Base-by-base conservation (phyloP, 2,888 invertebrate genomes). In the Alloscopus bannaensis region DNA sequence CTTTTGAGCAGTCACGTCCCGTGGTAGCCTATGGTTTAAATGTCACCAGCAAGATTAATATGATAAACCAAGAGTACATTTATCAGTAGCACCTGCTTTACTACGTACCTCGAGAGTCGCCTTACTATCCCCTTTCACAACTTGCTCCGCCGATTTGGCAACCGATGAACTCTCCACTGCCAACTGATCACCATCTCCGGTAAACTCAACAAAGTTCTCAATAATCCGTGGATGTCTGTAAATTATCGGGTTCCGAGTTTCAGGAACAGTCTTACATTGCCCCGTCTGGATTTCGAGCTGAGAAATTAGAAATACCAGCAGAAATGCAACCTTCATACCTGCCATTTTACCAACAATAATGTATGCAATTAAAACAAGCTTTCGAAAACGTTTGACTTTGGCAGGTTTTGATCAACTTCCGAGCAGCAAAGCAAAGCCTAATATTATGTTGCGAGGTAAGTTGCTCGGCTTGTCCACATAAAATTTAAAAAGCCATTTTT, bases 181-280 rank as follows among this genome's bases (percentile, higher is more conserved):
- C 8, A 77, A 55, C 28, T 77, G 77, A 28, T 77, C 77, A n/a
- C 77, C 77, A 6, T 77, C 77, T 13, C 45, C 70, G 4, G 77
- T 77, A 18, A 77, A 77, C 0, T 77, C 77, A 11, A 77, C 77
- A 42, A 77, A 77, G 45, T 77, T 77, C 1, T 77, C 77, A 3
- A 70, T 16, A 31, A 52, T 50, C 20, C 76, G 45, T 3, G 11
- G 28, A 28, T 64, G 62, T 11, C n/a, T 4, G 2, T 11, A 11
- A 16, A 1, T 2, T 6, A 13, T 13, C 47, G n/a, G 1, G 8
- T 45, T 2, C 16, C 6, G 4, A 47, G 24, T 16, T 11, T 40
- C 22, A 3, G n/a, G 66, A 66, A 66, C 6, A 3, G 29, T 50
- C 52, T 50, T 66, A 66, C 50, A 66, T 1, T 50, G 31, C 52